Conservation (phyloP, 2,797 vertebrate species). For the Loriculus beryllinus region DNA sequence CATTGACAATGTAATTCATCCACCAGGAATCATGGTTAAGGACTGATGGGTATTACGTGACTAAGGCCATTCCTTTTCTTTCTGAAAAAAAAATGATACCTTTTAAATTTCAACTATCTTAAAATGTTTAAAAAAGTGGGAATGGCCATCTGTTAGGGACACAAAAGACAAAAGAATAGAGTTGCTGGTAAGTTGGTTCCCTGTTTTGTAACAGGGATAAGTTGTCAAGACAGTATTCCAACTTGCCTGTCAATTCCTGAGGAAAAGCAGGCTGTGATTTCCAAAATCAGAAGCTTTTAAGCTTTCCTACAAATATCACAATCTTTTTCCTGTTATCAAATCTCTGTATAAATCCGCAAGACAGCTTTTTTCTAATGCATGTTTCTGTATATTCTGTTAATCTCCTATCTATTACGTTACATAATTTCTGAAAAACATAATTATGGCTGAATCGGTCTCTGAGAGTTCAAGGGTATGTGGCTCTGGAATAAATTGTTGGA, state of each 20-base stretch:
- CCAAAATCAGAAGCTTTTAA: background rate
- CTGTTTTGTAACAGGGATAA: background rate
- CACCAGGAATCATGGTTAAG: background rate
- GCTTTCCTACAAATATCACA: background rate
- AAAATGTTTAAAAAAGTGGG: background rate
- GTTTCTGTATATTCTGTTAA: background rate
- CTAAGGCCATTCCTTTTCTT: background rate
- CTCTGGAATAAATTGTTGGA: background rate
- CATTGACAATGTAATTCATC: background rate
- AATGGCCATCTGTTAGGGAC: background rate
- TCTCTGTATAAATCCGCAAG: background rate
- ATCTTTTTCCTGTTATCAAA: background rate
- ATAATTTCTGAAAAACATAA: background rate
- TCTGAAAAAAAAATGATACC: background rate
- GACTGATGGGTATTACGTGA: background rate
- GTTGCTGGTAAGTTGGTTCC: background rate
- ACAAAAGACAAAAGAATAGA: background rate
- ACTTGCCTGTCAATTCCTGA: background rate
- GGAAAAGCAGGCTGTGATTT: background rate
- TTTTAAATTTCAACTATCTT: background rate
- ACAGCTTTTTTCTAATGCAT: background rate
- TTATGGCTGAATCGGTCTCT: background rate
- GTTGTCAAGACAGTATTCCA: background rate
- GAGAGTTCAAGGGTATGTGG: background rate
- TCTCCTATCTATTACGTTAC: background rate